These are phyloP conservation scores for Polymixis lichenea DNA, from an alignment of 2,888 invertebrate genomes.

Conservation along the genomic window DNA sequence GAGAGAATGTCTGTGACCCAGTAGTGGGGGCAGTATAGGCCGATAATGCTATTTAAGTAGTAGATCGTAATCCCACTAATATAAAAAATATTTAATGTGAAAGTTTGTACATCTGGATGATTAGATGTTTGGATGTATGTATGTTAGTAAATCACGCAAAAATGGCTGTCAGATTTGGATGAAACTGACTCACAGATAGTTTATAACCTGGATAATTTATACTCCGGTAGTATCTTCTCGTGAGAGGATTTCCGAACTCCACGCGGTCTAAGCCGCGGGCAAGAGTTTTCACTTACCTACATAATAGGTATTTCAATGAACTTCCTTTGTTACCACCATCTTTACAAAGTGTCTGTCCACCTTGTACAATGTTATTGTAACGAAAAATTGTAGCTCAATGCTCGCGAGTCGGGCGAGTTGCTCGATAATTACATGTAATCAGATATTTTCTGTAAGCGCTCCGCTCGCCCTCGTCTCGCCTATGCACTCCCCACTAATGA, in stretches of 20 bases:
- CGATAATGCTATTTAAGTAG: background rate
- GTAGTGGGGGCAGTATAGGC: background rate
- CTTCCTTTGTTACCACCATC: background rate
- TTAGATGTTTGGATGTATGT: background rate
- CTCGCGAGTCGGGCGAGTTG: constrained; percentile 16
- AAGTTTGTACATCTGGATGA: background rate
- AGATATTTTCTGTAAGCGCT: constrained; percentile 89
- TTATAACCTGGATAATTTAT: no score
- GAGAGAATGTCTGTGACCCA: background rate
- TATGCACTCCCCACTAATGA: constrained; percentile 86
- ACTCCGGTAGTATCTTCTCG: background rate
- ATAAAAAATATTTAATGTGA: background rate
- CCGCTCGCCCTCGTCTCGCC: constrained; percentile 77
- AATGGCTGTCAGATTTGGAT: background rate
- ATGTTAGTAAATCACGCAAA: background rate
- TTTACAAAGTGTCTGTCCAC: background rate
- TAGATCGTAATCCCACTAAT: background rate
- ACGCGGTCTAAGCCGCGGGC: background rate
- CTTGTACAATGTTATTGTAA: constrained; percentile 22
- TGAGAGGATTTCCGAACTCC: background rate
- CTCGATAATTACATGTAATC: constrained; percentile 89
- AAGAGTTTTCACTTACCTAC: background rate
- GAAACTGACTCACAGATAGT: no score
- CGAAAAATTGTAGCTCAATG: constrained; percentile 51
- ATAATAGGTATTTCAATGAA: background rate